Percentiles rank a stretch among this genome's conserved stretches.
phyloP scores from a whole-genome alignment of 2,113 vertebrate species.

The Sterrhoptilus dennistouni region DNA sequence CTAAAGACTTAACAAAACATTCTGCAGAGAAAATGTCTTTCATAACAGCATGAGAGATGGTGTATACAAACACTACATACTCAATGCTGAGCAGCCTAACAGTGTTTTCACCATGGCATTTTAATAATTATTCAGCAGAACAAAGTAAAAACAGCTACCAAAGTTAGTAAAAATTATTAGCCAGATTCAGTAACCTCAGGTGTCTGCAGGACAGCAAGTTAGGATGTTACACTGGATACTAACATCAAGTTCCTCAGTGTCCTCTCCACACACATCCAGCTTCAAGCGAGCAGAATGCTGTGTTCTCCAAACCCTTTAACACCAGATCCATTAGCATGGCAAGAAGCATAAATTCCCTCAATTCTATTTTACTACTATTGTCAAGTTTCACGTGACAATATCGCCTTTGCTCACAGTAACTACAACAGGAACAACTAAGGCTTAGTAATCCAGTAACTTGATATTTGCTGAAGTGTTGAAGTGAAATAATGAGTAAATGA shows the following conservation, averaged over 20 bases:
- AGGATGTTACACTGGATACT: not conserved
- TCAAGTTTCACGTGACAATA: not conserved
- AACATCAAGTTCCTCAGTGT: not conserved
- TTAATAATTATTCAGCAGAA: not conserved
- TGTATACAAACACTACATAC: not conserved
- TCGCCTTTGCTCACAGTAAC: not conserved
- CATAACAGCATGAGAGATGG: not conserved
- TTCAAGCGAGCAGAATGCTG: not conserved
- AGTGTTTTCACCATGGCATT: not conserved
- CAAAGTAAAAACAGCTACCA: not conserved
- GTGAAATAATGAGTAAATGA: not conserved
- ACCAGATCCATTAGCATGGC: not conserved
- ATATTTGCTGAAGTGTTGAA: not conserved
- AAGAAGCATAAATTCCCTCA: not conserved
- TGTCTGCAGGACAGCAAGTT: not conserved
- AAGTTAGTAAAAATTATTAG: not conserved
- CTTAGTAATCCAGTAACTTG: not conserved
- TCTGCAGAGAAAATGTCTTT: not conserved
- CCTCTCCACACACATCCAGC: not conserved
- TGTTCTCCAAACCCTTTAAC: not conserved
- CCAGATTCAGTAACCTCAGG: not conserved
- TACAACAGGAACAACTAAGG: not conserved
- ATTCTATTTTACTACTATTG: not conserved
- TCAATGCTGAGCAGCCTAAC: not conserved
- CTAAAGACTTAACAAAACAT: not conserved